These are phyloP conservation scores for Meleagris gallopavo DNA, from an alignment of 2,113 vertebrate species.

Conservation along the genomic window DNA sequence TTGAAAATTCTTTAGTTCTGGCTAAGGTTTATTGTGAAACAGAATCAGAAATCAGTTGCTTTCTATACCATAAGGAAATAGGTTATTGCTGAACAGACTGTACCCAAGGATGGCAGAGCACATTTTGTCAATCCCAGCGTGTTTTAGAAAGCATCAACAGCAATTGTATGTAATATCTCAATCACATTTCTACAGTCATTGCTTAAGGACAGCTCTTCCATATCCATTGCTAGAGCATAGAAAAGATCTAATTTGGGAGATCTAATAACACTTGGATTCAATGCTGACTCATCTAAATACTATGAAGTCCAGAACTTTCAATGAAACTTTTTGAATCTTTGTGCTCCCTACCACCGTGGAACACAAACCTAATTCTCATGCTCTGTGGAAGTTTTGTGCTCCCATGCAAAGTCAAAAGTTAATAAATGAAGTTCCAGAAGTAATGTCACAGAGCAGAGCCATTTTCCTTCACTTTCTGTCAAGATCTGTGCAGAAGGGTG, in stretches of 20 bases:
- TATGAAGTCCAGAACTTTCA: not conserved
- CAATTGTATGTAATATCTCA: not conserved
- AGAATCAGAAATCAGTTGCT: not conserved
- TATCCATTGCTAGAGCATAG: fast-evolving
- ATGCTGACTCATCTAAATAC: not conserved
- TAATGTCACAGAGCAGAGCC: not conserved
- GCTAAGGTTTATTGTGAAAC: not conserved
- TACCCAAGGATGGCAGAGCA: not conserved
- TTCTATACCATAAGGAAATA: not conserved
- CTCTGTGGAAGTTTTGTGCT: not conserved
- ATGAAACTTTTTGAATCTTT: not conserved
- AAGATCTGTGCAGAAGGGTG: not conserved
- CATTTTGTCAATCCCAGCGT: not conserved
- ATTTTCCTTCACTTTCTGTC: not conserved
- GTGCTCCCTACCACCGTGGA: not conserved
- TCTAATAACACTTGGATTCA: not conserved
- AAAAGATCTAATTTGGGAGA: not conserved
- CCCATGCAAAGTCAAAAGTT: not conserved
- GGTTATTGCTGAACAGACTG: not conserved
- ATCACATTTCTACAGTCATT: not conserved
- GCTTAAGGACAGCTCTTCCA: not conserved
- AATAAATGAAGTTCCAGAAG: not conserved
- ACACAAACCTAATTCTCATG: not conserved
- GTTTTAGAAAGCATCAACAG: not conserved
- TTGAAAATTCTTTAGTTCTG: not conserved